These are phyloP conservation scores for Therioaphis trifolii DNA, from an alignment of 2,888 invertebrate species.

Conservation along the genomic window DNA sequence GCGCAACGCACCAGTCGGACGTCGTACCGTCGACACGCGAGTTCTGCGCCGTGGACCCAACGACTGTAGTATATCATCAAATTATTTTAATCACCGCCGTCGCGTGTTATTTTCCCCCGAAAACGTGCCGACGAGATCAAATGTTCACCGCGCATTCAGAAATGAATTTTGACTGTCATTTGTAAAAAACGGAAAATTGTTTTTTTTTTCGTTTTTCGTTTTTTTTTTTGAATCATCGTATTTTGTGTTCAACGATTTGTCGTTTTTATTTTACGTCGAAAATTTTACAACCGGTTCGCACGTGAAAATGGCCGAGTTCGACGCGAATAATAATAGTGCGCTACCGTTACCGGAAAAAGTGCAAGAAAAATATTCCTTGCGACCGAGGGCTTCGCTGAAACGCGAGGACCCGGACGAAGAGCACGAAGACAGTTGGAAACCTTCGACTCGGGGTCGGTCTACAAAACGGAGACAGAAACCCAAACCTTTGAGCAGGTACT, in stretches of 20 bases:
- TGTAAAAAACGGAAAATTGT: not conserved
- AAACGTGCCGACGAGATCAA: not conserved
- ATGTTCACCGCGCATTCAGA: not conserved
- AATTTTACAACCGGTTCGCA: not conserved
- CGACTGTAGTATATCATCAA: too few relatives aligned
- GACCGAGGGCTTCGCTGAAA: conserved; percentile 76
- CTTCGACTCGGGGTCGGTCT: conserved; percentile 67
- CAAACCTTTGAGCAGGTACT: conserved; percentile 85
- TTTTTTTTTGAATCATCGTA: conserved; percentile 4
- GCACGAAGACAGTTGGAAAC: conserved; percentile 67
- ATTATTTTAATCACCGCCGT: too few relatives aligned
- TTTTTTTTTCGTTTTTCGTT: conserved; percentile 13
- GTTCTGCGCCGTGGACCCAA: not conserved
- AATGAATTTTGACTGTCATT: conserved; percentile 60
- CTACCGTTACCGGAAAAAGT: conserved; percentile 59
- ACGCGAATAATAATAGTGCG: conserved; percentile 61
- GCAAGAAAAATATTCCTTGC: conserved; percentile 74
- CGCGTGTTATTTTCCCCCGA: not conserved
- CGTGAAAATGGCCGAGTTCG: conserved; percentile 55
- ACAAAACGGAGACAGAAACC: conserved; percentile 70
- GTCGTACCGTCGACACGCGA: conserved; percentile 3
- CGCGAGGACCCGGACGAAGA: conserved; percentile 70
- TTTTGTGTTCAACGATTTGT: not conserved
- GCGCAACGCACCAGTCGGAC: not conserved
- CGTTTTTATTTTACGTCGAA: not conserved